These are phyloP conservation scores for Callospermophilus lateralis DNA, from an alignment of 2,113 vertebrate genomes.

Conservation along the genomic window DNA sequence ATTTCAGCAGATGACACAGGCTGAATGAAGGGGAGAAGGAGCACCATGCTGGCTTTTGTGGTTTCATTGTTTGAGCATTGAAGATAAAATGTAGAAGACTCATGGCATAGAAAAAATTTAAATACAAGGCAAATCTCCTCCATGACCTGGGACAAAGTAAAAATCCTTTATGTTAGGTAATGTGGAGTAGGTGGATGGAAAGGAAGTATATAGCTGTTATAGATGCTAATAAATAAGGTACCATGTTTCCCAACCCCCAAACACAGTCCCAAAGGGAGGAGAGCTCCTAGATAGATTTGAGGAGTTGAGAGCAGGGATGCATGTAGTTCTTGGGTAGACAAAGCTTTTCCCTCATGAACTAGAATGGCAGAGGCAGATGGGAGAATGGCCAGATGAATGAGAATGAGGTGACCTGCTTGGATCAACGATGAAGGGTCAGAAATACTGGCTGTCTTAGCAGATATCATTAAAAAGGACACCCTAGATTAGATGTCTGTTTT, in stretches of 20 bases:
- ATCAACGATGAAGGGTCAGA: not conserved
- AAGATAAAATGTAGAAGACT: not conserved
- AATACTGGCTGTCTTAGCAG: not conserved
- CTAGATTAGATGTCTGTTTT: too few species aligned
- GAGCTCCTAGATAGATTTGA: not conserved
- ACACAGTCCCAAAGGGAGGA: fast-evolving
- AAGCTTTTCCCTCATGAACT: not conserved
- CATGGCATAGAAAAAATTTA: not conserved
- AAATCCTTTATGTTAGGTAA: not conserved
- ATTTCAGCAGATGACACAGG: not conserved
- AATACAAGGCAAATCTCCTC: not conserved
- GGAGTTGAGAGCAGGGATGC: not conserved
- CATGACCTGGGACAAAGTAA: not conserved
- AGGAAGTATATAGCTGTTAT: fast-evolving
- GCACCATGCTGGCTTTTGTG: not conserved
- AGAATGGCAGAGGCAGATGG: not conserved
- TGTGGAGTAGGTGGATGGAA: not conserved
- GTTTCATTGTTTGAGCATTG: not conserved
- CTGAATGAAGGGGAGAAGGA: not conserved
- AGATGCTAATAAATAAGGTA: not conserved
- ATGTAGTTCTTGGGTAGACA: not conserved
- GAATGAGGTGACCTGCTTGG: not conserved
- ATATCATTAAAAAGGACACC: not conserved
- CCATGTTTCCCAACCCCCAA: not conserved
- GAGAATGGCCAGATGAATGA: not conserved